Conservation (phyloP, 2,797 vertebrate genomes). For the Cacajao melanocephalus region DNA sequence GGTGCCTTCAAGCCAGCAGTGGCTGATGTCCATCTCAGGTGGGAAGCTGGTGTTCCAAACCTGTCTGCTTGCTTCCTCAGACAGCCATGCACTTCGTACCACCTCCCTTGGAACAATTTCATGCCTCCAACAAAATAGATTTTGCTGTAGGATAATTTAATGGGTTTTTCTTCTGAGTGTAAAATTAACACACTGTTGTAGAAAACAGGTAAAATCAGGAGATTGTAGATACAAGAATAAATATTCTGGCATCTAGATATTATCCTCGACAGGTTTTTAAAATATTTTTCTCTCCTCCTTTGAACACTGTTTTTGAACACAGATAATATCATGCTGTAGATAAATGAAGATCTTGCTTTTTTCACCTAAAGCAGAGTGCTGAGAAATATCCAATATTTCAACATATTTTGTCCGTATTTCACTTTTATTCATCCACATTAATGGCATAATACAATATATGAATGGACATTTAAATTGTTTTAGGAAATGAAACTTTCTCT, state of each 20-base stretch:
- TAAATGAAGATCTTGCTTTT: not conserved
- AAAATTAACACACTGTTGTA: not conserved
- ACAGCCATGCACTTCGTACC: not conserved
- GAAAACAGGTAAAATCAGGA: not conserved
- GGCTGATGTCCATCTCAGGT: not conserved
- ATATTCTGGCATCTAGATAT: not conserved
- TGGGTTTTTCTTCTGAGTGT: not conserved
- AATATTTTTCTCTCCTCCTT: not conserved
- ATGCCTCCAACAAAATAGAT: not conserved
- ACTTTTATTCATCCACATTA: not conserved
- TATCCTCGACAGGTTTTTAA: not conserved
- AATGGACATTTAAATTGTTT: not conserved
- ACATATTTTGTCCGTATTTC: not conserved
- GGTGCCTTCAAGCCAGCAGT: accelerated
- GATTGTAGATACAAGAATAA: not conserved
- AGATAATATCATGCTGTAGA: not conserved
- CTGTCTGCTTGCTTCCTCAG: accelerated
- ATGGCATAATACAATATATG: not conserved
- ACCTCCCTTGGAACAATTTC: accelerated
- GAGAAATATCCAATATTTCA: not conserved
- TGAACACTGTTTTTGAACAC: not conserved
- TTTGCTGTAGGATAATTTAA: not conserved
- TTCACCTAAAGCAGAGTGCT: not conserved
- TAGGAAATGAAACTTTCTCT: not conserved
- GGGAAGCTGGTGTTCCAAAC: no score